Percentiles rank a stretch among this genome's conserved stretches.
Conservation (phyloP, 2,888 invertebrate species). For the Allophyes oxyacanthae region DNA sequence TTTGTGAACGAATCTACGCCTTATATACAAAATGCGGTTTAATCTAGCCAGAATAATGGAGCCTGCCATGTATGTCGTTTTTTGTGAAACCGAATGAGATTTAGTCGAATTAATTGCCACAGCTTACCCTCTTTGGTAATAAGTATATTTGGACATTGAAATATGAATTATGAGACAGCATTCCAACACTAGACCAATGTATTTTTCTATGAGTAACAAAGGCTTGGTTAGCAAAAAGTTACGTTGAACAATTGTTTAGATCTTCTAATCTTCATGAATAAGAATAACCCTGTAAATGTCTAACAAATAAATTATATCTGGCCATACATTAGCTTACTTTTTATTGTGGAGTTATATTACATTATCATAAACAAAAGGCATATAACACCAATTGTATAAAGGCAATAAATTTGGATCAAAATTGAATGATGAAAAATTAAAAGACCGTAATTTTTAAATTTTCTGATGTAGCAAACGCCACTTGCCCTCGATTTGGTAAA, state of each 20-base stretch:
- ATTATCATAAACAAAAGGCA: too few species aligned
- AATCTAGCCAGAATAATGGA: constrained; percentile 45
- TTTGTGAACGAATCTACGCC: constrained; percentile 30
- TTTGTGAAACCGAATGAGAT: constrained; percentile 41
- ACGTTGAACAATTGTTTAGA: constrained; percentile 18
- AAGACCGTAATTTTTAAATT: constrained; percentile 3
- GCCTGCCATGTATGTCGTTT: constrained; percentile 49
- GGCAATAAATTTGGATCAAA: too few species aligned
- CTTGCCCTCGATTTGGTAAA: not conserved
- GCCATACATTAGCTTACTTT: too few species aligned
- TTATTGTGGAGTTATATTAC: too few species aligned
- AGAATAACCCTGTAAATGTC: constrained; percentile 3
- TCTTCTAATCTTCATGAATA: not conserved
- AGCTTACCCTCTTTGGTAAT: constrained; percentile 41
- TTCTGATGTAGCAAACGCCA: constrained; percentile 2
- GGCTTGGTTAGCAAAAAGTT: not conserved
- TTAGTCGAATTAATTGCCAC: constrained; percentile 45
- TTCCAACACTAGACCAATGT: constrained; percentile 26
- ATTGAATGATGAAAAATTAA: too few species aligned
- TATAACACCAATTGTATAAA: too few species aligned
- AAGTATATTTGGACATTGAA: constrained; percentile 29
- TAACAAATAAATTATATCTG: not conserved
- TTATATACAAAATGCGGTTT: constrained; percentile 26
- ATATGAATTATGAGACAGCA: constrained; percentile 44
- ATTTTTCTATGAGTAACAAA: constrained; percentile 25